Base-by-base conservation (phyloP, 2,797 vertebrate genomes). In the Serranus cabrilla region DNA sequence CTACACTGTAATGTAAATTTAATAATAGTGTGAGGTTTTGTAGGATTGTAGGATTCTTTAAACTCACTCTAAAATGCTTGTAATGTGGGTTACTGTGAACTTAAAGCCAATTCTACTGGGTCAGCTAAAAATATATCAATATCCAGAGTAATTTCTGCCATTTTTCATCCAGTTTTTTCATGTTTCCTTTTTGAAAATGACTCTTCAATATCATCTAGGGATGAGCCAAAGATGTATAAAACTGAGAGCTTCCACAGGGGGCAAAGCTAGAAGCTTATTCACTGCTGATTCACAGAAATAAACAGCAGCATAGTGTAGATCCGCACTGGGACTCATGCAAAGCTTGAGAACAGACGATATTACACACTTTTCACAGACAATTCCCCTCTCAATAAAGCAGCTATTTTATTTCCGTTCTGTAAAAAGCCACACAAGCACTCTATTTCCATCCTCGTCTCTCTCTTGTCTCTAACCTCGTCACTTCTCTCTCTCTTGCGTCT, bases 361-460 rank as follows among this genome's bases (percentile, higher is more conserved):
- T 75, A 76, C 67, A 56, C 4, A 37, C 58, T 61, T 62, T 47
- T 74, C 70, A 11, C 72, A 81, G 58, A 60, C 57, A 63, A 76
- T 51, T 76, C 80, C 66, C 60, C 7, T 73, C 65, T 80, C 72
- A 81, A 85, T 87, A 85, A 87, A 66, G 45, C 56, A 31, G 37
- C 9, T 45, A 34, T 42, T 76, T 74, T 20, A 73, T 71, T 86
- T 78, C 63, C 0, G 5, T 12, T 81, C 39, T 62, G 63, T 34
- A 34, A 87, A 80, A 71, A 82, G 57, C 21, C 76, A 65, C 77
- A 68, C 74, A 25, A 21, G 39, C 56, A 43, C 59, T 73, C 60
- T 20, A 13, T 69, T 64, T 70, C 54, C 57, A 45, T 67, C 63
- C 18, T 18, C 2, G 1, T 70, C 60, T 54, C 25, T 37, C 42